Conservation (phyloP, 2,113 vertebrate genomes). For the Athene noctua region DNA sequence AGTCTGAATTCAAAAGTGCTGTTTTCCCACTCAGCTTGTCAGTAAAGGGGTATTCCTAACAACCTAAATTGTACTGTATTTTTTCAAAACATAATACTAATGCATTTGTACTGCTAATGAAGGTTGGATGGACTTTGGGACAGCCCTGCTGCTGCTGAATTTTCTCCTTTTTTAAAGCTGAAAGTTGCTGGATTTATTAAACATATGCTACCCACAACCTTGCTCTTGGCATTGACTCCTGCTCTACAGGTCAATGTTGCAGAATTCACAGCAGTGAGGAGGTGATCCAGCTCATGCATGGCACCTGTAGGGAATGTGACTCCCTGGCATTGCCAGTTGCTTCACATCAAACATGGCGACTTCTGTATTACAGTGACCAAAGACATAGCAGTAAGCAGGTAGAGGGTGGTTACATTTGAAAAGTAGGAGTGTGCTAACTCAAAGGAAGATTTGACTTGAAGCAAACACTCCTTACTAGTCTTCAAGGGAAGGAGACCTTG, state of each 20-base stretch:
- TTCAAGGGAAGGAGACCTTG: not conserved
- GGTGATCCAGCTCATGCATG: not conserved
- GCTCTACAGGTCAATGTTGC: accelerated
- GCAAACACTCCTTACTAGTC: not conserved
- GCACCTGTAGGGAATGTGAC: accelerated
- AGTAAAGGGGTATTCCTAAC: not conserved
- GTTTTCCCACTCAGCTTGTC: not conserved
- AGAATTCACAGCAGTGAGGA: not conserved
- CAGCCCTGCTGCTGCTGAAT: not conserved
- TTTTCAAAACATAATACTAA: not conserved
- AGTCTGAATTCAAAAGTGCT: not conserved
- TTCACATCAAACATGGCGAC: accelerated
- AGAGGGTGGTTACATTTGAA: not conserved
- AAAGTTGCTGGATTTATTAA: not conserved
- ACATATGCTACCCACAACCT: not conserved
- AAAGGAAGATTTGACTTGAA: not conserved
- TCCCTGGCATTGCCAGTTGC: not conserved
- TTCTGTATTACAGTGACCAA: not conserved
- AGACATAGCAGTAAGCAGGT: not conserved
- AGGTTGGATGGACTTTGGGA: not conserved
- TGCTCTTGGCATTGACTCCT: not conserved
- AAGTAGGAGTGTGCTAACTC: not conserved
- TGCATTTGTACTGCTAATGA: not conserved
- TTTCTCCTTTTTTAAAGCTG: not conserved
- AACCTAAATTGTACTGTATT: not conserved